Base-by-base conservation (phyloP, 2,888 invertebrate species). In the Epinotia bilunana region DNA sequence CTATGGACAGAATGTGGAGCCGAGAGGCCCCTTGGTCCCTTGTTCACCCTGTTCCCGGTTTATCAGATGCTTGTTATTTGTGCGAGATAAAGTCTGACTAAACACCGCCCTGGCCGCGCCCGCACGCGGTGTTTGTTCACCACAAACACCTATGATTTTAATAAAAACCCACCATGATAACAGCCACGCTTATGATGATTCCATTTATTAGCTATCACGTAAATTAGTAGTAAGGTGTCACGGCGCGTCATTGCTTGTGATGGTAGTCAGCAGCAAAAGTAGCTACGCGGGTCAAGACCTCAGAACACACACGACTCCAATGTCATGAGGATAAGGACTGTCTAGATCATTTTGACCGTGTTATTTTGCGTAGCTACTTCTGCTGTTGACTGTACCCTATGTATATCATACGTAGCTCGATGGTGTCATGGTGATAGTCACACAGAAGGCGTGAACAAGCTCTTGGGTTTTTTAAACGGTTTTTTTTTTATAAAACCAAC, bases 91-190 rank as follows among this genome's bases (percentile, higher is more conserved):
- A 87, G 85, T 83, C 82, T 84, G 84, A 86, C 86, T 88, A 89
- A 88, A 90, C 86, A 87, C 86, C 89, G 88, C 89, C 88, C 88
- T 86, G 83, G 79, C 82, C 84, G 84, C 79, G 90, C 91, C 92
- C 91, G 90, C 91, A 90, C 90, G 90, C 85, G 79, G 82, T 89
- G 90, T 92, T 89, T 90, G 85, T 82, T 77, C 76, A 78, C 76
- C 78, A 83, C 88, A 91, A 91, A 90, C 90, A 90, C 79, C 79
- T 78, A 80, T 84, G 84, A 83, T 84, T 86, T 86, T 83, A 81
- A 77, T 81, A 79, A 80, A 82, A 83, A 84, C 80, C 77, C 79
- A 80, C 75, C 78, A 78, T 78, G 83, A 83, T 84, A 84, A 84
- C 80, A 78, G 70, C 75, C 76, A 72, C 72, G 68, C 65, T 76